Evolutionary conservation across 2,888 invertebrate species (phyloP).

Genomic region (Pyrocoelia pectoralis): DNA sequence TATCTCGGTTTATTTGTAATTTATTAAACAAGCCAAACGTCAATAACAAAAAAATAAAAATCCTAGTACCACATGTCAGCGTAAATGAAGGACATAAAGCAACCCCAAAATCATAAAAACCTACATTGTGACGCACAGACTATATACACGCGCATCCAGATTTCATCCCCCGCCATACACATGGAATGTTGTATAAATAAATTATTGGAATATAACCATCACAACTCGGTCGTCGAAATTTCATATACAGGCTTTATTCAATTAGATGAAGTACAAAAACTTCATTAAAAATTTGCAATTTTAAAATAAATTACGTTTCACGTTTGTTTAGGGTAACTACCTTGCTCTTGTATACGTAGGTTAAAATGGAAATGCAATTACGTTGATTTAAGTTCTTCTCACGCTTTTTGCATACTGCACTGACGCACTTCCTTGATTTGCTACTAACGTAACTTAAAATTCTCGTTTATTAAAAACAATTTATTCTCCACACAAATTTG

Average conservation of each 20-base stretch:
- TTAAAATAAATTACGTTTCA: neutral
- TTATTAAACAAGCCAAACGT: constrained; percentile 8
- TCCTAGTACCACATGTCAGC: constrained; percentile 25
- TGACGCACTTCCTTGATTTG: too few relatives aligned
- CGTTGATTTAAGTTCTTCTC: too few relatives aligned
- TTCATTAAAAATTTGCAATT: constrained; percentile 25
- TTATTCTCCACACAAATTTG: too few relatives aligned
- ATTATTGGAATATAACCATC: constrained; percentile 32
- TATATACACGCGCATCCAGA: constrained; percentile 29
- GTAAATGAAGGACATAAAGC: constrained; percentile 34
- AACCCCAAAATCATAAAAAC: constrained; percentile 33
- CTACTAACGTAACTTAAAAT: too few relatives aligned
- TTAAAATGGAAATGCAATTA: too few relatives aligned
- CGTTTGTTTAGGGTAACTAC: too few relatives aligned
- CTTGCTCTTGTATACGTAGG: too few relatives aligned
- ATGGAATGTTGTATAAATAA: constrained; percentile 32
- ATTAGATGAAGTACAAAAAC: constrained; percentile 26
- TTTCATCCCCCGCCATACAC: constrained; percentile 25
- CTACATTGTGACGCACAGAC: constrained; percentile 25
- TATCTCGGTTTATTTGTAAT: neutral
- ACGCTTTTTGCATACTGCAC: too few relatives aligned
- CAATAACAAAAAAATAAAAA: constrained; percentile 28
- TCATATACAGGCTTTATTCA: constrained; percentile 25
- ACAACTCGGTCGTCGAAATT: constrained; percentile 20
- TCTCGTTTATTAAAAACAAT: too few relatives aligned